Percentiles rank a stretch among this genome's conserved stretches.
Evolutionary conservation across 1,140 invertebrate genomes (phyloP).

Genomic region (Scylla paramamosain): DNA sequence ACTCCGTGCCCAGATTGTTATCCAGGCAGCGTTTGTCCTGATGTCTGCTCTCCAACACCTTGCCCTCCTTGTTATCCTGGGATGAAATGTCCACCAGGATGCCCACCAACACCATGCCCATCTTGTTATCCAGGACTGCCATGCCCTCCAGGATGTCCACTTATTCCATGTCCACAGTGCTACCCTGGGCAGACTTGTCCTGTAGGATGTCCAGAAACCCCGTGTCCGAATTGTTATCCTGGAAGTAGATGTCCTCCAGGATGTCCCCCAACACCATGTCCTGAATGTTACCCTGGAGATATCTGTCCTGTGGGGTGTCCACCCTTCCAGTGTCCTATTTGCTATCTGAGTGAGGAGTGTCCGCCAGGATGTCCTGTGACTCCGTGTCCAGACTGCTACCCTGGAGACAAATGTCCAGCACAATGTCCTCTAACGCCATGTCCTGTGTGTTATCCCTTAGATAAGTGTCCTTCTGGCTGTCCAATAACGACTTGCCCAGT

Average conservation of each 20-base stretch:
- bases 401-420: slow-evolving; percentile 28
- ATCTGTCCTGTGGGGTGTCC: slow-evolving; percentile 37
- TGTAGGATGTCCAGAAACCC: neutral
- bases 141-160: slow-evolving; percentile 29
- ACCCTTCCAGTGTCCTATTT: neutral
- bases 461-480: slow-evolving; percentile 27
- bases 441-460: slow-evolving; percentile 5
- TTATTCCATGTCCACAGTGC: neutral
- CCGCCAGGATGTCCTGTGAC: slow-evolving; percentile 7
- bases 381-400: slow-evolving; percentile 47
- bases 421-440: slow-evolving; percentile 42
- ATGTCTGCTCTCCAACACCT: slow-evolving; percentile 3
- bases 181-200: slow-evolving; percentile 15
- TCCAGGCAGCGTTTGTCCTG: slow-evolving; percentile 35
- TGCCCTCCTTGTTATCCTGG: slow-evolving; percentile 60
- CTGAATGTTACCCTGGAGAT: slow-evolving; percentile 11
- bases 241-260: neutral
- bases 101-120: slow-evolving; percentile 46
- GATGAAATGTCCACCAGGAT: neutral
- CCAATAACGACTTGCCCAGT: slow-evolving; percentile 42
- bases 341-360: slow-evolving; percentile 37
- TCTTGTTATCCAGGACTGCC: slow-evolving; percentile 7
- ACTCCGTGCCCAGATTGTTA: slow-evolving; percentile 55
- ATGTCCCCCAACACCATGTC: slow-evolving; percentile 32
- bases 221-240: neutral